Evolutionary conservation across 2,113 vertebrate genomes (phyloP).

Genomic region (Cettia cetti): DNA sequence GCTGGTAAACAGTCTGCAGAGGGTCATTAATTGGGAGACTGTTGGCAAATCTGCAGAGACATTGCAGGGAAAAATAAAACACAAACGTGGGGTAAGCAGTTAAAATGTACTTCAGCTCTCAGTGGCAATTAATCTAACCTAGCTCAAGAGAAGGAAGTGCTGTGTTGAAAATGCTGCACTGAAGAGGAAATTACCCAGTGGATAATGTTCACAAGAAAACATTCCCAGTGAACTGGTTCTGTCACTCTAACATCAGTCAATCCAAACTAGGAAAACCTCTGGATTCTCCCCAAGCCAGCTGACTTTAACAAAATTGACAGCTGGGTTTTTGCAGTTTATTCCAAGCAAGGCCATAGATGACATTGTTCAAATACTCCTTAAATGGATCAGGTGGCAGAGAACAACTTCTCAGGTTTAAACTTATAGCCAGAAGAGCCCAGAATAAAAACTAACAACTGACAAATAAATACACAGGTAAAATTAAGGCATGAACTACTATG

Average conservation of each 20-base stretch:
- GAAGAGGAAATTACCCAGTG: background rate
- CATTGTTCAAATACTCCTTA: background rate
- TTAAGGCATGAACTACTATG: background rate
- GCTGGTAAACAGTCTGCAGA: slow-evolving; percentile 96
- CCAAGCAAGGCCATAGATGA: background rate
- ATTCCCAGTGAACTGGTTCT: background rate
- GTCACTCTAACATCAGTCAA: background rate
- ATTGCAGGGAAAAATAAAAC: background rate
- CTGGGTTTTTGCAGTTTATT: background rate
- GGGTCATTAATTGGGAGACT: slow-evolving; percentile 98
- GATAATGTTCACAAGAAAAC: background rate
- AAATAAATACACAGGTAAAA: background rate
- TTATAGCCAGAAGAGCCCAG: background rate
- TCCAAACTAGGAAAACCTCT: background rate
- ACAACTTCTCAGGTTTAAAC: background rate
- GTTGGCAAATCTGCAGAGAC: slow-evolving; percentile 89
- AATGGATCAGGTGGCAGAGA: background rate
- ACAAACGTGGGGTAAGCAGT: background rate
- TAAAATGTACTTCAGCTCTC: background rate
- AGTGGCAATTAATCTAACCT: background rate
- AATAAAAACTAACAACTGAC: background rate
- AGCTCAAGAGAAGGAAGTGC: background rate
- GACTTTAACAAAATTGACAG: background rate
- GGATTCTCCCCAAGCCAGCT: background rate
- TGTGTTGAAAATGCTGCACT: background rate